Base-by-base conservation (phyloP, 2,888 invertebrate genomes). In the Heliconius charithonia region DNA sequence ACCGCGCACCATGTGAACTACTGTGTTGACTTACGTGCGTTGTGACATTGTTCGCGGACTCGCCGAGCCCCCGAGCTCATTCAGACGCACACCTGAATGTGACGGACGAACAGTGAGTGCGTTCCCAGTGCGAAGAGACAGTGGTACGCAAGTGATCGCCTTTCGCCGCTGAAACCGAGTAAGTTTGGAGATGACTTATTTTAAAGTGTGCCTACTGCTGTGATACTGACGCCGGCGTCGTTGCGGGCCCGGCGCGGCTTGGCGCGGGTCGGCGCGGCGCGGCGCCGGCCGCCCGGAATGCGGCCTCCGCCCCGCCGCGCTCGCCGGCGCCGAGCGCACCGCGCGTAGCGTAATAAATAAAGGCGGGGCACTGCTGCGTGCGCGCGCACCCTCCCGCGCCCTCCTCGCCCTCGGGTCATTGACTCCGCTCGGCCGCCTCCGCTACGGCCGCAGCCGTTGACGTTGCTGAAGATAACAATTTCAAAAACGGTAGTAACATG, bases 301-400 rank as follows among this genome's bases (percentile, higher is more conserved):
- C 88, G 89, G 88, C 87, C 90, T 89, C 86, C 86, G 86, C 86
- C 85, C 86, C 87, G 84, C 84, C 83, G 83, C 90, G 89, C 91
- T 80, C 82, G 85, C 84, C 85, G 86, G 87, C 86, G 85, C 85
- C 86, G 86, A 83, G 83, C 84, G 90, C 89, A 88, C 91, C 91
- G 92, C 93, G 91, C 93, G 93, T 93, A 93, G 91, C 92, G 94
- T 94, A 94, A 94, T 94, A 94, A 94, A 94, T 94, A 94, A 94
- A 94, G 93, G 94, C 93, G 93, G 94, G 93, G 94, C 93, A 92
- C 93, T 92, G 92, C 91, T 93, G 92, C 92, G 92, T 93, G 94
- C 93, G 94, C 91, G 93, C 94, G 93, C 94, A 94, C 93, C 92
- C 91, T 93, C 93, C 93, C 93, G 91, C 92, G 89, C 91, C 91